A percentile compares a stretch with the other conserved stretches of the same genome.
phyloP scores from a whole-genome alignment of 2,888 invertebrate genomes.

The Lochmaea capreae region DNA sequence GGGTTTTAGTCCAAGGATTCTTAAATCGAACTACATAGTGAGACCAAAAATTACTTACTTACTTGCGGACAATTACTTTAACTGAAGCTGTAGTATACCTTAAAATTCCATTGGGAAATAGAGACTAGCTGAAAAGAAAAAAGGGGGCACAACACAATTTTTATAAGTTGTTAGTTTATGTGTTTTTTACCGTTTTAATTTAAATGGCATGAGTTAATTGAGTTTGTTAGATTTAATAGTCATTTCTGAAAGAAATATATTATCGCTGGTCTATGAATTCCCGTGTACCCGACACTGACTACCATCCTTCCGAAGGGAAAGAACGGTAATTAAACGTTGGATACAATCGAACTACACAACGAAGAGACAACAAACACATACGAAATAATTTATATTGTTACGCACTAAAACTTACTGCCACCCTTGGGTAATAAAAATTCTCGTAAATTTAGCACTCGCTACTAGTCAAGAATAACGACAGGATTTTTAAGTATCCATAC shows the following conservation, averaged over 20 bases:
- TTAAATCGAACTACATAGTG: too few relatives aligned
- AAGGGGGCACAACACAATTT: too few relatives aligned
- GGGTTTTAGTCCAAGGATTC: too few relatives aligned
- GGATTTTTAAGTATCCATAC: not conserved
- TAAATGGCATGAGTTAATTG: too few relatives aligned
- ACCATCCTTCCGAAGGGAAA: constrained; percentile 18
- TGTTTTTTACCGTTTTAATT: too few relatives aligned
- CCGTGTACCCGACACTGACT: constrained; percentile 6
- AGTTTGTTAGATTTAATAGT: too few relatives aligned
- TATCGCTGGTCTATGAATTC: not conserved
- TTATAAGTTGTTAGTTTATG: too few relatives aligned
- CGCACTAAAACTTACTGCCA: constrained; percentile 22
- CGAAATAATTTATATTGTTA: constrained; percentile 22
- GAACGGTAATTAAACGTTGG: constrained; percentile 26
- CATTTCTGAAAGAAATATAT: not conserved
- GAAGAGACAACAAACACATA: constrained; percentile 26
- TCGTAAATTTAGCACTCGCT: constrained; percentile 17
- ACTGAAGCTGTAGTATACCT: too few relatives aligned
- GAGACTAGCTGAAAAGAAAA: too few relatives aligned
- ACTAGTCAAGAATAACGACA: constrained; percentile 12
- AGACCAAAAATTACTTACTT: too few relatives aligned
- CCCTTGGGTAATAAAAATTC: constrained; percentile 23
- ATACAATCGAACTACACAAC: constrained; percentile 25
- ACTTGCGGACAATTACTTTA: too few relatives aligned
- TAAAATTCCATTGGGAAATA: too few relatives aligned